phyloP scores from a whole-genome alignment of 2,113 vertebrate genomes.

The Clinocottus analis region DNA sequence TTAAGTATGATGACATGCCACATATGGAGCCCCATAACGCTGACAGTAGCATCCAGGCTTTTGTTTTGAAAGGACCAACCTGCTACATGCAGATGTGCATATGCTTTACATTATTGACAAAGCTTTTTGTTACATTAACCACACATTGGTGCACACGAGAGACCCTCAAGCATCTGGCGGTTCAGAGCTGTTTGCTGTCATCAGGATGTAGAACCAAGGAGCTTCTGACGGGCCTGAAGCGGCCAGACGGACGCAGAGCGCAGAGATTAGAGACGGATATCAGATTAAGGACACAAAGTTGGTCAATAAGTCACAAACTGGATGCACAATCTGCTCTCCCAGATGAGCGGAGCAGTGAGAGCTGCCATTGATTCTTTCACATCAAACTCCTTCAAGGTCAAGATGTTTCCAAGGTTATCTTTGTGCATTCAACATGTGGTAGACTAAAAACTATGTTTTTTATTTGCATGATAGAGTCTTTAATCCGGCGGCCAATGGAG shows the following conservation, averaged over 20 bases:
- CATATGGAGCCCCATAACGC: neutral
- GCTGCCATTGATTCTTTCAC: slow-evolving; percentile 32
- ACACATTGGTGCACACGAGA: neutral
- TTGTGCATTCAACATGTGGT: neutral
- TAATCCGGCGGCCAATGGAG: neutral
- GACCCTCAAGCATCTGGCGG: neutral
- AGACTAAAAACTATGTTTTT: neutral
- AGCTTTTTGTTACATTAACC: neutral
- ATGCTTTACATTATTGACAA: neutral
- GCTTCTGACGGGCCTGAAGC: neutral
- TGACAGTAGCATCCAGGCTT: neutral
- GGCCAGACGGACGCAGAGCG: neutral
- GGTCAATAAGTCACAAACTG: slow-evolving; percentile 27
- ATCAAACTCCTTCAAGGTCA: slow-evolving; percentile 31
- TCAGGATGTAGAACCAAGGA: neutral
- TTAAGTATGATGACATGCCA: neutral
- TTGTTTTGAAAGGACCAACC: neutral
- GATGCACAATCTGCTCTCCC: slow-evolving; percentile 36
- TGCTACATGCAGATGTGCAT: neutral
- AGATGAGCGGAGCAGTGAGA: slow-evolving; percentile 33
- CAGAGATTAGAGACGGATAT: slow-evolving; percentile 21
- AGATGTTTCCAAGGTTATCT: slow-evolving; percentile 41
- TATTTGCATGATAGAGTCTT: neutral
- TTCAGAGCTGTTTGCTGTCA: neutral
- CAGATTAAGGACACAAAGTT: slow-evolving; percentile 38